Percentiles rank a stretch among this genome's conserved stretches.
Conservation (phyloP, 2,888 invertebrate genomes). For the Gymnosoma rotundatum region DNA sequence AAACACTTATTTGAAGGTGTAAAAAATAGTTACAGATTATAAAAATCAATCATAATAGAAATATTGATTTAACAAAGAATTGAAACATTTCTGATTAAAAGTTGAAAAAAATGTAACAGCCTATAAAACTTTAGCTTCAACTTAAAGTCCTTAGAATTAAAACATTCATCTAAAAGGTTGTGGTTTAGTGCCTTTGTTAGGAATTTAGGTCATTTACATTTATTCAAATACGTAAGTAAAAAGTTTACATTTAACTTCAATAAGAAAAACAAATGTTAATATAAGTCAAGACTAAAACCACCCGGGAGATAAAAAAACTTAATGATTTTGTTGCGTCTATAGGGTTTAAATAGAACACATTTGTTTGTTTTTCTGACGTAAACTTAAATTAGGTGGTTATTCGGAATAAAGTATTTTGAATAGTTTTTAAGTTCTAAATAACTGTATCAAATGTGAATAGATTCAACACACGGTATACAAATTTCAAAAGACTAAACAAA, state of each 20-base stretch:
- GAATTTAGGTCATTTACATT: not conserved
- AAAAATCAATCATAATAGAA: too few species aligned
- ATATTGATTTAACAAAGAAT: too few species aligned
- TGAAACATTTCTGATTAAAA: too few species aligned
- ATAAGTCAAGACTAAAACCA: not conserved
- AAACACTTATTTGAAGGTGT: too few species aligned
- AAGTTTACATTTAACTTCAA: not conserved
- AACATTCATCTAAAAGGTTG: too few species aligned
- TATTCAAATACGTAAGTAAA: not conserved
- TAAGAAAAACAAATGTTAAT: not conserved
- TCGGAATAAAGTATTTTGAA: conserved; percentile 3
- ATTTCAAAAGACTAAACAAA: not conserved
- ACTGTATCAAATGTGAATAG: conserved; percentile 39
- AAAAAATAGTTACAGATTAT: too few species aligned
- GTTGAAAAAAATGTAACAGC: too few species aligned
- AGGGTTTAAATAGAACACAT: not conserved
- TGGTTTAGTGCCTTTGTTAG: not conserved
- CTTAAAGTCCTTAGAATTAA: too few species aligned
- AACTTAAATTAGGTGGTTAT: conserved; percentile 36
- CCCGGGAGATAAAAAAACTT: not conserved
- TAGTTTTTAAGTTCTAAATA: conserved; percentile 44
- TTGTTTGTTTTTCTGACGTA: conserved; percentile 1
- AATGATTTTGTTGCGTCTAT: not conserved
- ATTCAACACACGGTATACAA: not conserved
- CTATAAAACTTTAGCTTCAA: too few species aligned